Percentiles rank a stretch among this genome's conserved stretches.
Conservation (phyloP, 1,140 invertebrate species). For the Macrosteles quadrilineatus region DNA sequence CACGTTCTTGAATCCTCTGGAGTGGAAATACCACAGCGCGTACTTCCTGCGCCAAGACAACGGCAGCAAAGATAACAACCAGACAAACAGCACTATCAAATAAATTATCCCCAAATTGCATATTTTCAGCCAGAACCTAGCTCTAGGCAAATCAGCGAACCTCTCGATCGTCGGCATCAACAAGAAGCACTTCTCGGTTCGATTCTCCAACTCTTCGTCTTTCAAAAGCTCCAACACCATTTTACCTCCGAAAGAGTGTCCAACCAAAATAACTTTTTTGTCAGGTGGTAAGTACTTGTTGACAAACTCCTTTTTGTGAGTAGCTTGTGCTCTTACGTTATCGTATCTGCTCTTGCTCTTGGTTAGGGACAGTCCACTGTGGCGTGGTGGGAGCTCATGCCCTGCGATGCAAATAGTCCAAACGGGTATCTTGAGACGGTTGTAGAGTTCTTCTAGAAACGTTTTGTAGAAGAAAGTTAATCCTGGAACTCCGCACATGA, state of each 20-base stretch:
- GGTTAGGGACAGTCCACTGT: too few relatives aligned
- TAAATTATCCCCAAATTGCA: not conserved
- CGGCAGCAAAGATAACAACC: not conserved
- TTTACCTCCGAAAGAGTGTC: conserved; percentile 84
- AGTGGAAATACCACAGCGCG: too few relatives aligned
- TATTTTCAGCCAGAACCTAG: conserved; percentile 53
- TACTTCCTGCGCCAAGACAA: too few relatives aligned
- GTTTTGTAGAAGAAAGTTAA: conserved; percentile 69
- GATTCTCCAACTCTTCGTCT: conserved; percentile 44
- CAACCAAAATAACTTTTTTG: conserved; percentile 70
- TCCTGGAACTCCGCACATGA: conserved; percentile 72
- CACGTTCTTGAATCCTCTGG: too few relatives aligned
- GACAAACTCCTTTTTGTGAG: conserved; percentile 80
- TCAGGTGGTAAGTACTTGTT: conserved; percentile 66
- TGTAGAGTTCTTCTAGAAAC: conserved; percentile 65
- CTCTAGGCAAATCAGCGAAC: conserved; percentile 71
- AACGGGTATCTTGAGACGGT: conserved; percentile 60
- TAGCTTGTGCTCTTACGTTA: conserved; percentile 68
- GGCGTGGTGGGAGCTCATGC: conserved; percentile 57
- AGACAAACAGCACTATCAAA: not conserved
- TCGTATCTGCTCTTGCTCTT: not conserved
- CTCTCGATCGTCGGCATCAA: conserved; percentile 70
- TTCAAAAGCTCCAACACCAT: conserved; percentile 73
- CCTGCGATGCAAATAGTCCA: conserved; percentile 74
- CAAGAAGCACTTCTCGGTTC: not conserved